Evolutionary conservation across 1,140 invertebrate species (phyloP), one percentile per base, ranked within the genome.

Genomic region (Araneus ventricosus): DNA sequence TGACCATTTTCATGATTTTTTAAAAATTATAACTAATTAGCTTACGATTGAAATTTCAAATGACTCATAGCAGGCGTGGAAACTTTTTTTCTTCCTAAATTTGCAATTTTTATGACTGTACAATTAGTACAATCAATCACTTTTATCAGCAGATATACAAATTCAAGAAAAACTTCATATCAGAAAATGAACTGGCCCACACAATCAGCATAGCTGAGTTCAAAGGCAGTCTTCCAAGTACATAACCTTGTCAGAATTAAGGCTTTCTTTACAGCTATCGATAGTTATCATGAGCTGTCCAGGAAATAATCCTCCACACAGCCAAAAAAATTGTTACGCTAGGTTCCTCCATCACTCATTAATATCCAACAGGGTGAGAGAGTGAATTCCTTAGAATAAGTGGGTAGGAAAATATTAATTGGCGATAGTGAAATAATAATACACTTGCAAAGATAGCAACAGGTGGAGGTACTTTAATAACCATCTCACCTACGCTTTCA

Each of bases 361-460:
- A 37, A 75, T 30, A 75, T 75, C 30, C 30, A 52, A 52, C 82
- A 84, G 52, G 41, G 82, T 57, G 45, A 75, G 70, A 79, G 30
- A 27, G 82, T 57, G 37, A 24, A 84, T 84, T 52, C 82, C 82
- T 84, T n/a, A 84, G n/a, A 52, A 45, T 10, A 84, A 84, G 82
- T 84, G 82, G 82, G 82, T 52, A 84, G 82, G 82, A 84, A 84
- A 84, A 84, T 57, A 84, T 84, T 84, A 84, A 84, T 84, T 84
- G 82, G 82, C 27, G 10, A 27, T 34, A 75, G 70, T 20, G 34
- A 75, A 67, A 75, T 75, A 75, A 75, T 75, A 75, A 75, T 30
- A 75, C 22, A 75, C 70, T 37, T 34, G 70, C 27, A 24, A 20
- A 20, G 70, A 20, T 34, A 45, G 22, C 37, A 45, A 45, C 80